Base-by-base conservation (phyloP, 1,140 invertebrate genomes). In the Tetraneura akinire region DNA sequence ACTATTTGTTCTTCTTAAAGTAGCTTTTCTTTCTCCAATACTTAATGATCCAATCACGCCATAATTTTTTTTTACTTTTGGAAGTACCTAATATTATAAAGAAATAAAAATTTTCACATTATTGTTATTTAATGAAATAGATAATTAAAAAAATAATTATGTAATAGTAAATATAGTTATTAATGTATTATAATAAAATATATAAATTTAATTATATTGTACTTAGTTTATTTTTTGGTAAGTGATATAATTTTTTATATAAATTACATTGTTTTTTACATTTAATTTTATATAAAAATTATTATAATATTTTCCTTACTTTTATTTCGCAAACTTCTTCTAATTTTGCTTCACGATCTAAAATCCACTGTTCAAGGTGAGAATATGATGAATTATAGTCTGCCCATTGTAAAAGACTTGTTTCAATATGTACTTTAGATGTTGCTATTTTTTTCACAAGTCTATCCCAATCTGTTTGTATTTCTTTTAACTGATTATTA, bases 301-400 rank as follows among this genome's bases (percentile, higher is more conserved):
- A 8, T 37, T 37, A 37, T 37, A 37, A 8, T 53, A 10, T 23
- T 80, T 10, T 71, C 21, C 4, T 81, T 80, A 85, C 89, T 85
- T 93, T 94, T 82, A 92, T 92, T 84, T 95, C 94, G 84, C 92
- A 94, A 14, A 96, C 93, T 88, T 97, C 92, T 87, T 96, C 94
- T n/a, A 98, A 85, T 87, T 97, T 95, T 0, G 93, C 93, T 87
- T 98, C 95, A 82, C 95, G 90, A 83, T 98, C 96, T 51, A 91
- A 92, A n/a, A 98, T 94, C 95, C 96, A 97, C 88, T 96, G 93
- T 84, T 96, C 92, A 8, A 98, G 86, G 84, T 97, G 94, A 16
- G 92, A 91, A 83, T 96, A 96, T 21, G 93, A 95, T 26, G 94
- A 94, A 84, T 93, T 96, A 84, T 96, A 97, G 85, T 97, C 96